Conservation (phyloP, 2,113 vertebrate genomes). For the Bothrops jararaca region DNA sequence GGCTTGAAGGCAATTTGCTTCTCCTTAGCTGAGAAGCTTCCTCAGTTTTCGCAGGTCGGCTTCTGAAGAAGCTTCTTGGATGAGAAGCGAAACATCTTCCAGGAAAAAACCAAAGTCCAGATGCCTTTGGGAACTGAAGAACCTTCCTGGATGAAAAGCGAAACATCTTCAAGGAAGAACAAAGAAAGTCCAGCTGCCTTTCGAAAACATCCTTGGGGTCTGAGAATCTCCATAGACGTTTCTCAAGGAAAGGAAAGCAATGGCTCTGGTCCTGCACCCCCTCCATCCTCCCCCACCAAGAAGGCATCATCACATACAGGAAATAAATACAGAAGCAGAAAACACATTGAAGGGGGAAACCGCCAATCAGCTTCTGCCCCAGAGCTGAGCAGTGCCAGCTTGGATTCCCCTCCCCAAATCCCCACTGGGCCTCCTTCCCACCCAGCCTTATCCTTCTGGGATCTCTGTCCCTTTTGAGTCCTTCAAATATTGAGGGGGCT, state of each 20-base stretch:
- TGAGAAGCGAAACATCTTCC: background rate
- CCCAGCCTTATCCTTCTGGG: rapidly evolving
- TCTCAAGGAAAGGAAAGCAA: background rate
- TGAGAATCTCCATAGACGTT: background rate
- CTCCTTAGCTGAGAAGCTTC: background rate
- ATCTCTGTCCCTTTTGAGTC: background rate
- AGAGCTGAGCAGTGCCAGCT: background rate
- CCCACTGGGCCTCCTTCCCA: background rate
- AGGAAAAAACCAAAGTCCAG: background rate
- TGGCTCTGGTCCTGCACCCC: background rate
- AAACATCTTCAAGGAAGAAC: too few relatives aligned
- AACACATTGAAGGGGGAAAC: background rate
- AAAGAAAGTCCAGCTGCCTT: background rate
- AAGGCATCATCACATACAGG: background rate
- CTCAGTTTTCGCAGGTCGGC: background rate
- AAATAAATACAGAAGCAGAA: background rate
- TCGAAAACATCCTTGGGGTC: background rate
- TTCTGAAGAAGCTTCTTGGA: background rate
- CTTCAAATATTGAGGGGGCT: background rate
- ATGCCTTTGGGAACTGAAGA: background rate
- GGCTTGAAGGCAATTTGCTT: background rate
- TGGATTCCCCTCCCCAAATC: background rate
- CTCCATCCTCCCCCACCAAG: too few relatives aligned
- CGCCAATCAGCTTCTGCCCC: background rate
- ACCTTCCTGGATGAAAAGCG: background rate